Evolutionary conservation across 2,113 vertebrate genomes (phyloP), one percentile per base, ranked within the genome.

Genomic region (Alouatta palliata): DNA sequence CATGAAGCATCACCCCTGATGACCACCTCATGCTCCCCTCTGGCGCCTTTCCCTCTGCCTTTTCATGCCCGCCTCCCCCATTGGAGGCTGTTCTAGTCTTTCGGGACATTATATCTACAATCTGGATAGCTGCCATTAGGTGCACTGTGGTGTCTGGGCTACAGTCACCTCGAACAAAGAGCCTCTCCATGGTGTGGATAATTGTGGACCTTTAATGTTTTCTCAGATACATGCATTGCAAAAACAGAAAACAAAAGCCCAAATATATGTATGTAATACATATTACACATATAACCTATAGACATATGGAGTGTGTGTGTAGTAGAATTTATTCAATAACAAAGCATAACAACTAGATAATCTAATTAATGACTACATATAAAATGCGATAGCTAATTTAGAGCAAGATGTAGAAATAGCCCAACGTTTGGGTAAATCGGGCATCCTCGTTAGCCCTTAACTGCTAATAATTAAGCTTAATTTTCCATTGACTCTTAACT

Each of bases 361-460:
- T 89, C 70, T 94, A 91, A 93, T 61, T 94, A 93, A 93, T 61
- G 76, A 54, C 81, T 61, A 4, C 75, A 37, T 64, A 77, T n/a
- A 82, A 87, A 92, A 95, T 56, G 75, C 30, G 87, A 95, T 49
- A 80, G 76, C 87, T 95, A 77, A 96, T 96, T 95, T 92, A 95
- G 92, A 90, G 61, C 54, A 95, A 94, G 95, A 97, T 96, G 71
- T 85, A 96, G 97, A 92, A 98, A 87, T 71, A 82, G 64, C 84
- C 92, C 89, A 80, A 95, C 82, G 70, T 81, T 87, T 87, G 96
- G 87, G 90, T 92, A 93, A 97, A 94, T 94, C 40, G 85, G 71
- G 80, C 58, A 8, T 82, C 84, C 84, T 95, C 95, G 73, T 96
- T 95, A 95, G 95, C 76, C 58, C 54, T 91, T 91, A 85, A 81